Conservation (phyloP, 37 sponge, comb jelly and placozoan genomes). For the Amphimedon queenslandica region DNA sequence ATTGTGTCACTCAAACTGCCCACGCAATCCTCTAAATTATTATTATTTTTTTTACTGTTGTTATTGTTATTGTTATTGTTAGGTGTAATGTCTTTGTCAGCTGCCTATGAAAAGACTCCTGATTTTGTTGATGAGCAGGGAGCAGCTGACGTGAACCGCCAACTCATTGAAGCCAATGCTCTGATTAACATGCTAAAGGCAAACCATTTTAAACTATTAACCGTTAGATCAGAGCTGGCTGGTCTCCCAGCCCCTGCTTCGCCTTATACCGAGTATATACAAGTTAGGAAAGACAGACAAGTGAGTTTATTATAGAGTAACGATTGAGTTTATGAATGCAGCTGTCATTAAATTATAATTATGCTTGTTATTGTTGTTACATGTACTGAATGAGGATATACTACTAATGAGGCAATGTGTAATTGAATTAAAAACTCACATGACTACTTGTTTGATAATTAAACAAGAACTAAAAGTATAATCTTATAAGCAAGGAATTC, state of each 20-base stretch:
- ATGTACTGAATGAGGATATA: no score
- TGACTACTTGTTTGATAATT: no score
- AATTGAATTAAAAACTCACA: no score
- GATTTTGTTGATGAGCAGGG: constrained; percentile 77
- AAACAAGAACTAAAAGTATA: no score
- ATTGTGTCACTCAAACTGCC: no score
- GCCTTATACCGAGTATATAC: constrained; percentile 47
- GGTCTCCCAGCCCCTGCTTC: constrained; percentile 18
- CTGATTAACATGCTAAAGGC: constrained; percentile 64
- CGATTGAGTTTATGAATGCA: not conserved
- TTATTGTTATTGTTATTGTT: not conserved
- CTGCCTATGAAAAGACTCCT: constrained; percentile 77
- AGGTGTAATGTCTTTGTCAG: constrained; percentile 58
- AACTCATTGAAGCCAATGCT: constrained; percentile 69
- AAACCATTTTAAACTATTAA: constrained; percentile 58
- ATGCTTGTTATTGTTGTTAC: no score
- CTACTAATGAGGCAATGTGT: no score
- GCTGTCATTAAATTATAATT: no score
- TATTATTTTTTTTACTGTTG: not conserved
- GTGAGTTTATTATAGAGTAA: constrained; percentile 17
- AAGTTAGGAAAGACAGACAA: constrained; percentile 47
- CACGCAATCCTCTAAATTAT: no score
- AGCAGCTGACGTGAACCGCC: constrained; percentile 60
- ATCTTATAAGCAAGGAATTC: no score
- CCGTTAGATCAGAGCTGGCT: constrained; percentile 29